Base-by-base conservation (phyloP, 2,113 vertebrate genomes). In the Percopsis transmontana region DNA sequence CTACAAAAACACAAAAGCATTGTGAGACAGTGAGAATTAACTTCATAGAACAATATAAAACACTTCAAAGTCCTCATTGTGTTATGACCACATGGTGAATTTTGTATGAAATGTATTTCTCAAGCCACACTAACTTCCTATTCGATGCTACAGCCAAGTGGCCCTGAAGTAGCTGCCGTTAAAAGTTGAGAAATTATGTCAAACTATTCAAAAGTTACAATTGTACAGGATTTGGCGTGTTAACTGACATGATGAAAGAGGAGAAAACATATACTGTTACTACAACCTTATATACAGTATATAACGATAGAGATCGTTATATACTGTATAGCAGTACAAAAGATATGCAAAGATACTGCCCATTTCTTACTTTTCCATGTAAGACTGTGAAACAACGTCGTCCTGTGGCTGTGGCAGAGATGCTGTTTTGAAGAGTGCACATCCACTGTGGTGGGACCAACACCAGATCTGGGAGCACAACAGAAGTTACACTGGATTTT, bases 361-460 rank as follows among this genome's bases (percentile, higher is more conserved):
- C 8, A 33, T 33, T 33, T 16, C 90, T 83, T 74, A 96, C 94
- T 92, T 92, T 54, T 95, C 93, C 80, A 91, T 89, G 87, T 94
- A 94, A 67, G 62, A 81, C 67, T 94, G 94, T 52, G 89, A 72
- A 66, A 72, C 4, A n/a, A 53, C 66, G 39, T 96, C 95, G 73
- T 96, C 95, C 65, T 92, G 93, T 67, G 92, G 87, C 85, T 90
- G 87, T 66, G 92, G 91, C 52, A 93, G 87, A 21, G 92, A 68
- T 33, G 93, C 90, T 80, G 94, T 93, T 87, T 96, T 96, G 80
- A 95, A 90, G 72, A 96, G 86, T 58, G 94, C 92, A 85, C 92
- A 92, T 68, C 94, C 93, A 0, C 90, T 94, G 74, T 92, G 91
- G 77, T 92, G 93, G 79, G 94, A 96, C 94, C 94, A 96, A 78